Conservation (phyloP, 2,888 invertebrate genomes). For the Philereme vetulata region DNA sequence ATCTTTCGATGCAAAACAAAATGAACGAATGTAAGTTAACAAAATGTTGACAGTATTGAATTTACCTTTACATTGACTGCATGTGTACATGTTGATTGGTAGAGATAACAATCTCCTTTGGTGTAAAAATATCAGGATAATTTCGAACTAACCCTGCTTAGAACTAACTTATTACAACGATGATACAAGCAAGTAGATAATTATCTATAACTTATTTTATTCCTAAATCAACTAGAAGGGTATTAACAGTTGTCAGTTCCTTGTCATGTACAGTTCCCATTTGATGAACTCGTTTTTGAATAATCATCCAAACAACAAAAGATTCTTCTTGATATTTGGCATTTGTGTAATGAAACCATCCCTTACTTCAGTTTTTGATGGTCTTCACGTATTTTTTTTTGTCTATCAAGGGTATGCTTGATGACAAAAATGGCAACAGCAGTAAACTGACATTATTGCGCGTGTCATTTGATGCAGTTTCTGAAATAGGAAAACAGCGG, state of each 20-base stretch:
- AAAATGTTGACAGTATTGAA: slow-evolving; percentile 11
- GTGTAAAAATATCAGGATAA: too few relatives aligned
- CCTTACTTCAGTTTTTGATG: slow-evolving; percentile 14
- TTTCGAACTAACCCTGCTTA: too few relatives aligned
- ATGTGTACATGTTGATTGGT: slow-evolving; percentile 2
- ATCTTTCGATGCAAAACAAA: slow-evolving; percentile 12
- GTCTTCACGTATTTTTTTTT: slow-evolving; percentile 14
- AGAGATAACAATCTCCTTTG: too few relatives aligned
- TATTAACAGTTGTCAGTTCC: slow-evolving; percentile 10
- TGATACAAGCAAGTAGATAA: too few relatives aligned
- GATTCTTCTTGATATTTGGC: slow-evolving; percentile 13
- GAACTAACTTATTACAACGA: too few relatives aligned
- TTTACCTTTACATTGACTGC: slow-evolving; percentile 10
- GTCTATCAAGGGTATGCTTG: slow-evolving; percentile 12
- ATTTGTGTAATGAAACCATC: slow-evolving; percentile 15
- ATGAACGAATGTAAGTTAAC: slow-evolving; percentile 9
- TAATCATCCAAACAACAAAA: slow-evolving; percentile 14
- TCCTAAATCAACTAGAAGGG: too few relatives aligned
- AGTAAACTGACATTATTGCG: slow-evolving; percentile 2
- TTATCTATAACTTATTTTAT: too few relatives aligned
- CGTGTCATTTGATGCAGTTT: slow-evolving; percentile 1
- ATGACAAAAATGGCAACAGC: slow-evolving; percentile 10
- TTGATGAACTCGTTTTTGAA: slow-evolving; percentile 11
- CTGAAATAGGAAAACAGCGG: too few relatives aligned
- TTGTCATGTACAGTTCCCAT: slow-evolving; percentile 13